Evolutionary conservation across 2,113 vertebrate genomes (phyloP).

Genomic region (Numenius arquata): DNA sequence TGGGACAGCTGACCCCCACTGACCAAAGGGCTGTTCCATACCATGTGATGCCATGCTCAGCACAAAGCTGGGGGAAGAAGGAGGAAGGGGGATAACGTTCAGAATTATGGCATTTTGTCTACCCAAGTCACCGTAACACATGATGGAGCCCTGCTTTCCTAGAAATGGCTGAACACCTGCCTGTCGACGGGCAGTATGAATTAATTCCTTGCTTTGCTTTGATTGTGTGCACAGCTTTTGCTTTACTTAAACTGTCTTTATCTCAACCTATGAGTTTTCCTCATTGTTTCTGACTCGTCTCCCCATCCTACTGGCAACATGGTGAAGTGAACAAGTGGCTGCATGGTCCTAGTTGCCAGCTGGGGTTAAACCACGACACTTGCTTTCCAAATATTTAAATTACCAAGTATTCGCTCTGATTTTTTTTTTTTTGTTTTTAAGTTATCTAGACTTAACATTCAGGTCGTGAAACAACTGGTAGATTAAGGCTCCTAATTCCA

Average conservation of each 20-base stretch:
- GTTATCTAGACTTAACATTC: not conserved
- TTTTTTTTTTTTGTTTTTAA: not conserved
- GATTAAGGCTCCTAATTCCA: not conserved
- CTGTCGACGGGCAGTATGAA: not conserved
- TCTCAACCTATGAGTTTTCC: not conserved
- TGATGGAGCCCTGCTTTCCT: not conserved
- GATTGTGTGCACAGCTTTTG: not conserved
- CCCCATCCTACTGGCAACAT: not conserved
- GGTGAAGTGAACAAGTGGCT: not conserved
- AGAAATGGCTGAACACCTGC: not conserved
- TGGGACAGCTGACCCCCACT: not conserved
- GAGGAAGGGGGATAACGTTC: not conserved
- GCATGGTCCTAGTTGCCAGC: not conserved
- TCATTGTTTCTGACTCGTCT: not conserved
- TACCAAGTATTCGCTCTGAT: not conserved
- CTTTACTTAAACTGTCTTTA: not conserved
- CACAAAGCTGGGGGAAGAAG: not conserved
- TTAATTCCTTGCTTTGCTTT: not conserved
- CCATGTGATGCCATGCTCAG: not conserved
- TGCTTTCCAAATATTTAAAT: not conserved
- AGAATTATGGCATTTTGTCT: not conserved
- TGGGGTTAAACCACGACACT: not conserved
- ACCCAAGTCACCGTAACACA: not conserved
- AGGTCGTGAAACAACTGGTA: not conserved
- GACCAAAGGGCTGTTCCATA: not conserved